Evolutionary conservation across 2,888 invertebrate genomes (phyloP).

Genomic region (Heliconius erato): DNA sequence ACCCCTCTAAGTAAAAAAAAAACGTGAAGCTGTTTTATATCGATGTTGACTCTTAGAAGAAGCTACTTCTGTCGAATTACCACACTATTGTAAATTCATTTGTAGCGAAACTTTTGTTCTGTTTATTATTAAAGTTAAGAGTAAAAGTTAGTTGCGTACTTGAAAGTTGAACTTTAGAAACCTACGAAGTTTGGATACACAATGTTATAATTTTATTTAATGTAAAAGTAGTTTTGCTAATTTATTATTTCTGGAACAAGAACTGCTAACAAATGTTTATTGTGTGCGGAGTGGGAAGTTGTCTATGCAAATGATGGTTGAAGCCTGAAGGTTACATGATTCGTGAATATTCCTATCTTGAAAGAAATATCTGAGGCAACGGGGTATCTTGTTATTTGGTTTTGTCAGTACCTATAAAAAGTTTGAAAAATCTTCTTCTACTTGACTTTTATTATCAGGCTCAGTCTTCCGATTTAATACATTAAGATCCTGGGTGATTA

Average conservation of each 20-base stretch:
- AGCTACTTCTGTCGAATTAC: not conserved
- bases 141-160: conserved; percentile 7
- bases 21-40: not conserved
- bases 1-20: too few species aligned
- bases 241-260: conserved; percentile 8
- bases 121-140: conserved; percentile 7
- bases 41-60: not conserved
- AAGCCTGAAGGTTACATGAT: not conserved
- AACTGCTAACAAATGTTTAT: not conserved
- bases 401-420: too few species aligned
- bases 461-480: too few species aligned
- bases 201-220: not conserved
- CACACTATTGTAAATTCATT: not conserved
- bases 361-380: not conserved
- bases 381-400: not conserved
- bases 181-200: not conserved
- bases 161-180: conserved; percentile 15
- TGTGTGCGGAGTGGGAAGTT: not conserved
- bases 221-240: not conserved
- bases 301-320: not conserved
- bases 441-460: too few species aligned
- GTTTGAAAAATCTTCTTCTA: too few species aligned
- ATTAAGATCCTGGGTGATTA: too few species aligned
- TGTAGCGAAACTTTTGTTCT: not conserved
- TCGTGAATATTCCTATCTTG: not conserved